phyloP scores from a whole-genome alignment of 1,140 invertebrate species.

The Cephus cinctus region DNA sequence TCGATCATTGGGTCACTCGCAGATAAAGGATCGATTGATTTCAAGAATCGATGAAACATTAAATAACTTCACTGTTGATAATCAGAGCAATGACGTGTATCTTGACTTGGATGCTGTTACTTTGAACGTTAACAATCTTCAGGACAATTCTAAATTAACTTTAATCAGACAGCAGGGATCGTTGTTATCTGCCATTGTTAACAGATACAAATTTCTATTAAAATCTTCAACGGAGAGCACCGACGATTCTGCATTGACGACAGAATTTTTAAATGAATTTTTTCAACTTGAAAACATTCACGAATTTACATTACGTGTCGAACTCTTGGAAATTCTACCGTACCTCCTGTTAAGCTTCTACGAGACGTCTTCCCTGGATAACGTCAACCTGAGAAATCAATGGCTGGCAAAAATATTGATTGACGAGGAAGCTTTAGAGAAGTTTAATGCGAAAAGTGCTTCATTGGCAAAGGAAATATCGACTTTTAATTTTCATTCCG shows the following conservation, averaged over 20 bases:
- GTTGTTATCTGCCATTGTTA: constrained; percentile 18
- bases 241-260: constrained; percentile 5
- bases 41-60: constrained; percentile 34
- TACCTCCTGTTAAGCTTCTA: constrained; percentile 45
- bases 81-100: neutral
- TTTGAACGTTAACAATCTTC: constrained; percentile 30
- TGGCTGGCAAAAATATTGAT: constrained; percentile 27
- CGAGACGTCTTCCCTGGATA: constrained; percentile 31
- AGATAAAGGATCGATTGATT: constrained; percentile 33
- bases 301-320: constrained; percentile 7
- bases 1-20: constrained; percentile 45
- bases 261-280: constrained; percentile 33
- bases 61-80: too few relatives aligned
- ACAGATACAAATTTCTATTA: constrained; percentile 4
- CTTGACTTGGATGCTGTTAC: constrained; percentile 32
- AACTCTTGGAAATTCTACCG: constrained; percentile 26
- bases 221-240: neutral
- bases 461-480: constrained; percentile 15
- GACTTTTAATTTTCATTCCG: constrained; percentile 18
- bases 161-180: constrained; percentile 44
- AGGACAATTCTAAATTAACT: constrained; percentile 36
- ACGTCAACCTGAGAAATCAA: constrained; percentile 23
- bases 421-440: constrained; percentile 1
- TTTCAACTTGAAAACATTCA: constrained; percentile 12
- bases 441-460: constrained; percentile 15